Evolutionary conservation across 2,888 invertebrate species (phyloP).

Genomic region (Leptothorax acervorum): DNA sequence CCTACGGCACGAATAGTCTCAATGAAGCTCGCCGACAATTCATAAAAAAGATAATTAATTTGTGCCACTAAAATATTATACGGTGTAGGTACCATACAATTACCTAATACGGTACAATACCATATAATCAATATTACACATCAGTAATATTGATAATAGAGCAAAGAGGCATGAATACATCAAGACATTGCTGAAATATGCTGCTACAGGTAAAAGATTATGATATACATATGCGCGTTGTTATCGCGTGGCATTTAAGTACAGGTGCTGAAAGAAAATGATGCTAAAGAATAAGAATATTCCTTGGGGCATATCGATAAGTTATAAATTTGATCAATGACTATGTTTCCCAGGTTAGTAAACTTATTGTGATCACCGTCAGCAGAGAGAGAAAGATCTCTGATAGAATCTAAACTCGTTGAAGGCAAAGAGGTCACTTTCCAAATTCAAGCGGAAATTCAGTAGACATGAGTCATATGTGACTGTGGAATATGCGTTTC

Average conservation of each 20-base stretch:
- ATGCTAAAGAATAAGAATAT: conserved; percentile 63
- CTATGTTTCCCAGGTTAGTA: conserved; percentile 61
- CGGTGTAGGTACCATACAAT: no score
- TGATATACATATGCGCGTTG: neutral
- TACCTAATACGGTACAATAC: no score
- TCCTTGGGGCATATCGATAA: conserved; percentile 52
- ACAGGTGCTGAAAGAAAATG: conserved; percentile 45
- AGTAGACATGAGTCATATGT: neutral
- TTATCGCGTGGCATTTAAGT: neutral
- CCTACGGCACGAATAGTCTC: neutral
- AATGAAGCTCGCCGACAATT: conserved; percentile 3
- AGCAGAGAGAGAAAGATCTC: conserved; percentile 42
- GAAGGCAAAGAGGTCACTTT: neutral
- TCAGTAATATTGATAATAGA: neutral
- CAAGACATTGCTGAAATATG: neutral
- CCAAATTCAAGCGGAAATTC: neutral
- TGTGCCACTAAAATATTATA: neutral
- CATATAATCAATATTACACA: no score
- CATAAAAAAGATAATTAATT: neutral
- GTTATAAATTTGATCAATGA: conserved; percentile 43
- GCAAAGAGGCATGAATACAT: neutral
- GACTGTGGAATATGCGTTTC: neutral
- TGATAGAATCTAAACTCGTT: conserved; percentile 7
- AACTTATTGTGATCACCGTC: conserved; percentile 63
- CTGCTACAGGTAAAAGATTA: neutral